A percentile compares a stretch with the other conserved stretches of the same genome.
Evolutionary conservation across 1,140 invertebrate species (phyloP).

Genomic region (Harpegnathos saltator): DNA sequence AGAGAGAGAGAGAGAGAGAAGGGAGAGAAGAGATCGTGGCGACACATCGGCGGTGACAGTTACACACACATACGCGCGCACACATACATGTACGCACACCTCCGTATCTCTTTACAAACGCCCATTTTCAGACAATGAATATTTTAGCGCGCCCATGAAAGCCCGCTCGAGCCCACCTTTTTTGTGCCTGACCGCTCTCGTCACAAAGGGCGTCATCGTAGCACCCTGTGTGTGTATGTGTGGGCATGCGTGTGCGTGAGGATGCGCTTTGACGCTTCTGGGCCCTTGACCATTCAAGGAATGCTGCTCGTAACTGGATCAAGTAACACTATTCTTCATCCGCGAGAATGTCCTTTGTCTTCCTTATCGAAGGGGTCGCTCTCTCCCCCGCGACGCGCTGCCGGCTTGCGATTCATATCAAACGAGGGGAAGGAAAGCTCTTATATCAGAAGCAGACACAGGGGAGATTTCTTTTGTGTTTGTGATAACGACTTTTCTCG

Average conservation of each 20-base stretch:
- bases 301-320: conserved; percentile 69
- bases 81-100: too few relatives aligned
- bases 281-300: conserved; percentile 70
- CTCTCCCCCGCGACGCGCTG: neutral
- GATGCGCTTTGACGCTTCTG: conserved; percentile 60
- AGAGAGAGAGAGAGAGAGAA: neutral
- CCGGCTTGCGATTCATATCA: neutral
- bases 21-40: too few relatives aligned
- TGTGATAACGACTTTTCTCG: neutral
- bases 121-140: conserved; percentile 80
- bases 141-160: conserved; percentile 75
- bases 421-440: neutral
- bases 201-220: conserved; percentile 72
- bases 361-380: conserved; percentile 5
- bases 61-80: too few relatives aligned
- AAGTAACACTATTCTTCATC: conserved; percentile 63
- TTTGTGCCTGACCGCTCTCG: conserved; percentile 54
- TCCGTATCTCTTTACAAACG: conserved; percentile 68
- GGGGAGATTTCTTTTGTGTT: neutral
- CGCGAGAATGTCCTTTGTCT: conserved; percentile 54
- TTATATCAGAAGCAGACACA: neutral
- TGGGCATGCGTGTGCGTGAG: neutral
- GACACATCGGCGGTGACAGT: conserved; percentile 44
- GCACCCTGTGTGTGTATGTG: conserved; percentile 2
- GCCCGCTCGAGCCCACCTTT: conserved; percentile 65